Conservation (phyloP, 2,888 invertebrate species). For the Sacculina carcini region DNA sequence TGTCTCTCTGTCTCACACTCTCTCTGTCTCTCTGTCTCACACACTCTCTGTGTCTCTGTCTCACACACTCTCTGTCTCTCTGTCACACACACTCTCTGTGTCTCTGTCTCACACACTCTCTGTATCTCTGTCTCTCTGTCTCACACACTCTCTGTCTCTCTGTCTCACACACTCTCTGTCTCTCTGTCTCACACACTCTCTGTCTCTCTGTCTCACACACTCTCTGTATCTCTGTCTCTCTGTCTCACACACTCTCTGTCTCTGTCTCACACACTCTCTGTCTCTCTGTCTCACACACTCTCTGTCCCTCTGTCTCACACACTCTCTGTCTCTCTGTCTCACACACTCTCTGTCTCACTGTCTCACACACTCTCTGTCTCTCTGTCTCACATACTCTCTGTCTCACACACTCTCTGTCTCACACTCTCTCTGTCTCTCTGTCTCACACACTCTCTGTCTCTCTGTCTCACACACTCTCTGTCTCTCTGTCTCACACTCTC, state of each 20-base stretch:
- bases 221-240: background rate
- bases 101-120: background rate
- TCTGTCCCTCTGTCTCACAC: background rate
- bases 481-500: background rate
- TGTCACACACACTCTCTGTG: background rate
- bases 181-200: background rate
- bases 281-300: background rate
- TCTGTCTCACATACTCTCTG: too few relatives aligned
- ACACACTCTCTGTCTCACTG: background rate
- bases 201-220: background rate
- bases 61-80: too few relatives aligned
- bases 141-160: background rate
- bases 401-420: background rate
- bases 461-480: background rate
- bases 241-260: background rate
- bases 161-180: background rate
- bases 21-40: background rate
- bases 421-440: background rate
- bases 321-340: background rate
- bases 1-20: background rate
- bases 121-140: background rate
- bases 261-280: background rate
- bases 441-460: background rate
- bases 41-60: background rate
- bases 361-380: background rate